Percentiles rank a stretch among this genome's conserved stretches.
Conservation (phyloP, 2,113 vertebrate species). For the Rattus norvegicus region DNA sequence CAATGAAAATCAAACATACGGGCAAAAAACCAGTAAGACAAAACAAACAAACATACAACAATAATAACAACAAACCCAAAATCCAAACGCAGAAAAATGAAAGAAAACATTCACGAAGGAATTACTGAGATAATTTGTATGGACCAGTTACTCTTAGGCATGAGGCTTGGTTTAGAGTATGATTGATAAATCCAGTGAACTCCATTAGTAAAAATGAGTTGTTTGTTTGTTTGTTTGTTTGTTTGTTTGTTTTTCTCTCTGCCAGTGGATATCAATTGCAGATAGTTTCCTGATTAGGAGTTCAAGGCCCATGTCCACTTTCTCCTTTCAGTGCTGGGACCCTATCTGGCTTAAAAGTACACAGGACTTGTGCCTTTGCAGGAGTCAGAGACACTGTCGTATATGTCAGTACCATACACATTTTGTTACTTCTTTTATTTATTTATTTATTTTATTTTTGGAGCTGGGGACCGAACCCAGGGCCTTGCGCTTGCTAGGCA, state of each 20-base stretch:
- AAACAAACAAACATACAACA: neutral
- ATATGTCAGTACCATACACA: neutral
- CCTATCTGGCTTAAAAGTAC: neutral
- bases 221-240: too few relatives aligned
- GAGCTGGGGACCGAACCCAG: too few relatives aligned
- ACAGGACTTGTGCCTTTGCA: neutral
- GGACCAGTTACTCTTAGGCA: neutral
- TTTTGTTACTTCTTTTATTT: neutral
- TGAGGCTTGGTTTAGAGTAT: neutral
- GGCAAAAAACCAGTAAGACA: neutral
- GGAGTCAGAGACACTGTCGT: neutral
- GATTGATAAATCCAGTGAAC: neutral
- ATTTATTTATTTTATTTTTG: too few relatives aligned
- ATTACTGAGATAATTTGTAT: neutral
- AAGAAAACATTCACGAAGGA: neutral
- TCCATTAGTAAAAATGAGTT: neutral
- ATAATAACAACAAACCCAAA: too few relatives aligned
- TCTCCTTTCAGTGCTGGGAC: neutral
- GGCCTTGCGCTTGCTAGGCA: too few relatives aligned
- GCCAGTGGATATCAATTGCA: too few relatives aligned
- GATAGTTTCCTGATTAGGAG: too few relatives aligned
- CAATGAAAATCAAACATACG: neutral
- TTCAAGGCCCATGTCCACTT: neutral
- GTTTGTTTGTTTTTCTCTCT: neutral
- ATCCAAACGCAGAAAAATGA: neutral